These are phyloP conservation scores for Sander lucioperca DNA, from an alignment of 2,113 vertebrate species.

Conservation along the genomic window DNA sequence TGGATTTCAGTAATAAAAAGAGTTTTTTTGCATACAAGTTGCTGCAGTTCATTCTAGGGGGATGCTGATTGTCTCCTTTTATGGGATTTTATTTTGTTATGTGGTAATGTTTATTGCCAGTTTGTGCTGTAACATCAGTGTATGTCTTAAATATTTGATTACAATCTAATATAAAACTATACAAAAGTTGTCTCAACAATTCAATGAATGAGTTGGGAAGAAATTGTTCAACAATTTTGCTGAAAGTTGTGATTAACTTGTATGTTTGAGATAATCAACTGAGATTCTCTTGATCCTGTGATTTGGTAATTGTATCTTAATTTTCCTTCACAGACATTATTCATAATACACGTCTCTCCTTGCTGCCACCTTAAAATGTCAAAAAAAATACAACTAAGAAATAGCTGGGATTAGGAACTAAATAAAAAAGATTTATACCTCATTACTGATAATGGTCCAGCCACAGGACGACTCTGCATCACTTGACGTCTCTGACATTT, in stretches of 20 bases:
- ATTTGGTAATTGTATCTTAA: background rate
- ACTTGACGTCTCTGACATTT: conserved; percentile 95
- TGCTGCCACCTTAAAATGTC: background rate
- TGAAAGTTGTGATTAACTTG: background rate
- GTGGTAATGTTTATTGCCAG: background rate
- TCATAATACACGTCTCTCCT: background rate
- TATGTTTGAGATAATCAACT: background rate
- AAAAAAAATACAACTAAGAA: background rate
- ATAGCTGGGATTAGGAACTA: background rate
- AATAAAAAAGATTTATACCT: conserved; percentile 83
- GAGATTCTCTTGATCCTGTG: background rate
- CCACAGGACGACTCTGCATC: conserved; percentile 97
- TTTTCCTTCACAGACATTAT: background rate
- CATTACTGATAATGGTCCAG: conserved; percentile 96
- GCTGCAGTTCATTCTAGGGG: background rate
- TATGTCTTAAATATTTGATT: background rate
- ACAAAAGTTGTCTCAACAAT: background rate
- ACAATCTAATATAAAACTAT: background rate
- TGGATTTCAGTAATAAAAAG: background rate
- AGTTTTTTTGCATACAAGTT: background rate
- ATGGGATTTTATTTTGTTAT: background rate
- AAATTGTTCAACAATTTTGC: background rate
- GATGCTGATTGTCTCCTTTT: background rate
- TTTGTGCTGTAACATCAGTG: background rate
- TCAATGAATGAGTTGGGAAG: background rate